Conservation (phyloP, 2,888 invertebrate species). For the Cheilosia impressa region DNA sequence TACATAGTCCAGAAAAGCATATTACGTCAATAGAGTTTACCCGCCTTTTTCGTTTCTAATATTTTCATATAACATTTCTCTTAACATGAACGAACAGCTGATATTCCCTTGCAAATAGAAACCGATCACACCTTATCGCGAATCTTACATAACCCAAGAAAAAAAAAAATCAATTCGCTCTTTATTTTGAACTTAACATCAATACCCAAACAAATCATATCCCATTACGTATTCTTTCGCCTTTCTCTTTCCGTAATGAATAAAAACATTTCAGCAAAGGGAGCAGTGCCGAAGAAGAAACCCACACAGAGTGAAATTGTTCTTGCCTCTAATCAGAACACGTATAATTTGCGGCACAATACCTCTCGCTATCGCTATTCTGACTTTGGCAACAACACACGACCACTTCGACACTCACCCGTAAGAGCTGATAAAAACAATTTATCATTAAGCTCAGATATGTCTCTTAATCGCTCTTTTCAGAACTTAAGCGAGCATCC, state of each 20-base stretch:
- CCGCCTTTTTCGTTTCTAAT: not conserved
- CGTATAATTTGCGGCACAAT: not conserved
- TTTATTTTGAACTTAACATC: not conserved
- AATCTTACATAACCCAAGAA: not conserved
- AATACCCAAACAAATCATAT: not conserved
- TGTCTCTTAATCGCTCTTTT: not conserved
- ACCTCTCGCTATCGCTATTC: not conserved
- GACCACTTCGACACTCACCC: not conserved
- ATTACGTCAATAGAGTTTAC: not conserved
- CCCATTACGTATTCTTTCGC: not conserved
- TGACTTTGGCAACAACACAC: not conserved
- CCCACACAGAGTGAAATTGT: not conserved
- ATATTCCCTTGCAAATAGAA: too few relatives aligned
- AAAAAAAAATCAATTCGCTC: not conserved
- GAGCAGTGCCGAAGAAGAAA: not conserved
- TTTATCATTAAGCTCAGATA: not conserved
- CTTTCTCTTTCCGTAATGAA: not conserved
- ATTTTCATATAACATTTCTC: too few relatives aligned
- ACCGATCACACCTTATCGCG: conserved; percentile 9
- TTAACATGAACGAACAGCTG: too few relatives aligned
- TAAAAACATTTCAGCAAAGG: not conserved
- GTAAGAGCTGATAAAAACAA: not conserved
- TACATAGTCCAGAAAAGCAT: not conserved
- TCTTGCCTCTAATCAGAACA: not conserved
- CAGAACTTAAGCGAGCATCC: too few relatives aligned